Base-by-base conservation (phyloP, 2,113 vertebrate species). In the Xiphias gladius region DNA sequence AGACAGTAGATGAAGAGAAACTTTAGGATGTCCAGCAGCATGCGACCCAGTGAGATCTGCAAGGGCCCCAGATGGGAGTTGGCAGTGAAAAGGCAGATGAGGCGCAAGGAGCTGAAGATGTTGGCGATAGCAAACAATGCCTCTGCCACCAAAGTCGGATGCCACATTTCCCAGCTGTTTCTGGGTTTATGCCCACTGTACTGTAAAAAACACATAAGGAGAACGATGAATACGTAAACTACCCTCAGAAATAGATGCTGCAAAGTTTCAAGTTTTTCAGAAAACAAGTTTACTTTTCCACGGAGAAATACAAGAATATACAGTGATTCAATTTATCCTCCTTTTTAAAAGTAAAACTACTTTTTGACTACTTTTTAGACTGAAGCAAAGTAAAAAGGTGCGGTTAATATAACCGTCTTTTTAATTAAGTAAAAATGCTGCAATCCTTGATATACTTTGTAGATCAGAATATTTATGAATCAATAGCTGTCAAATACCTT, bases 1-100 rank as follows among this genome's bases (percentile, higher is more conserved):
- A 99, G 96, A 83, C 98, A 99, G 92, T 99, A 99, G 91, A 99
- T 99, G 94, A 99, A 99, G 0, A 99, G 96, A 94, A 99, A 99
- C 90, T 99, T 99, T 76, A 99, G 95, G 93, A 99, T 99, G 92
- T 99, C 98, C 86, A 99, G 92, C n/a, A 99, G 95, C 98, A 99
- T 99, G 83, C 98, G 96, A 79, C 98, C 98, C 86, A 99, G 93
- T 30, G 98, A 99, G 87, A 99, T 99, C 90, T 99, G 98, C 80
- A 99, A 95, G 59, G 98, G 98, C 67, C 98, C 98, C 88, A 99
- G 95, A 88, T 99, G 98, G 50, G 98, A 99, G 93, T 99, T 99
- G 71, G 98, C 98, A 7, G 98, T 99, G 85, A 99, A 99, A 81
- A 99, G 95, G 35, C 97, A 97, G 93, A 99, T 99, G 93, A 99